Conservation (phyloP, 2,113 vertebrate species). For the Psittacara wagleri region DNA sequence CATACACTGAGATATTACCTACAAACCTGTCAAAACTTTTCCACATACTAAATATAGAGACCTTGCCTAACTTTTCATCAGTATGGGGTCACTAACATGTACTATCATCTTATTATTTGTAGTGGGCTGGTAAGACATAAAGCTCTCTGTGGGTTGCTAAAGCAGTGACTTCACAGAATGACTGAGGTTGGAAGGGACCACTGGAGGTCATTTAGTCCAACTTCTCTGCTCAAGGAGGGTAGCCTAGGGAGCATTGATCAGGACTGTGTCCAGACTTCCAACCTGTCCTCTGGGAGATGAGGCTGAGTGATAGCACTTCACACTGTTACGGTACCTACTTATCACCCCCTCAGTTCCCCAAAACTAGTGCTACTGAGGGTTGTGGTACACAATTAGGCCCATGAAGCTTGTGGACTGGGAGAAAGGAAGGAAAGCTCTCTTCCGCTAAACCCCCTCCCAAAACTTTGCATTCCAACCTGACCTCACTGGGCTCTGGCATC, state of each 20-base stretch:
- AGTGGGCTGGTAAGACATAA: not conserved
- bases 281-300: not conserved
- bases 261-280: not conserved
- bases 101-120: not conserved
- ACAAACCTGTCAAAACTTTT: not conserved
- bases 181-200: not conserved
- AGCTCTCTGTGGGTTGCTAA: not conserved
- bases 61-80: not conserved
- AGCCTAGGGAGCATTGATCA: not conserved
- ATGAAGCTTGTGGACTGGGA: not conserved
- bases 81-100: fast-evolving
- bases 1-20: not conserved
- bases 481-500: not conserved
- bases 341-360: not conserved
- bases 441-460: fast-evolving
- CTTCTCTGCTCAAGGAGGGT: not conserved
- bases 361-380: not conserved
- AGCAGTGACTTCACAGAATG: not conserved
- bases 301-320: not conserved
- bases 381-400: not conserved
- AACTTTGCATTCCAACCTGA: not conserved
- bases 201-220: not conserved
- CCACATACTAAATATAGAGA: not conserved
- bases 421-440: not conserved
- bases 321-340: not conserved